Conservation (phyloP, 2,888 invertebrate genomes). For the Carterocephalus palaemon region DNA sequence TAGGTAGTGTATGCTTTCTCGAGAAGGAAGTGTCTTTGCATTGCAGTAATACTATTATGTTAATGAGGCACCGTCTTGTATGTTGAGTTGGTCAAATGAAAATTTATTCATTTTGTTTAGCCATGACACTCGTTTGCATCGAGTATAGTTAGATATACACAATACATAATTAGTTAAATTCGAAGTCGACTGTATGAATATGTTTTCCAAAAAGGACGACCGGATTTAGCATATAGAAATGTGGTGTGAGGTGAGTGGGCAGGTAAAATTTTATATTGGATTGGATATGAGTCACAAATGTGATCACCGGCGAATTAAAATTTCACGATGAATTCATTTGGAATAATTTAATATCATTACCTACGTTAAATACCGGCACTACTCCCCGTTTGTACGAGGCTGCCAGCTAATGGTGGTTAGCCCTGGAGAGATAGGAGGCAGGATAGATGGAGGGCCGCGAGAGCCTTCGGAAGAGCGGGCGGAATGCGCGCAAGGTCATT, state of each 20-base stretch:
- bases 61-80: too few species aligned
- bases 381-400: not conserved
- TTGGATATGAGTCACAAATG: slow-evolving; percentile 12
- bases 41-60: too few species aligned
- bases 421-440: slow-evolving; percentile 41
- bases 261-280: not conserved
- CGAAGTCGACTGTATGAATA: too few species aligned
- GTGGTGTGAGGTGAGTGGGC: not conserved
- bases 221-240: not conserved
- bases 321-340: not conserved
- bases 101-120: too few species aligned
- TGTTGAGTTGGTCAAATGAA: too few species aligned
- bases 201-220: not conserved
- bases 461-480: slow-evolving; percentile 61
- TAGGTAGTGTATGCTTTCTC: too few species aligned
- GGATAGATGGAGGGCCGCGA: slow-evolving; percentile 58
- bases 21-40: too few species aligned
- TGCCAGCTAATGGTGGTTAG: not conserved
- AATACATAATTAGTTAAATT: too few species aligned
- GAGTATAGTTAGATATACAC: too few species aligned
- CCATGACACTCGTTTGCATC: too few species aligned
- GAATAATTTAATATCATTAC: not conserved
- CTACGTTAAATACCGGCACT: not conserved
- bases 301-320: slow-evolving; percentile 1
- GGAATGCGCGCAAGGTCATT: slow-evolving; percentile 78